Base-by-base conservation (phyloP, 2,888 invertebrate species). In the Schizotus pectinicornis region DNA sequence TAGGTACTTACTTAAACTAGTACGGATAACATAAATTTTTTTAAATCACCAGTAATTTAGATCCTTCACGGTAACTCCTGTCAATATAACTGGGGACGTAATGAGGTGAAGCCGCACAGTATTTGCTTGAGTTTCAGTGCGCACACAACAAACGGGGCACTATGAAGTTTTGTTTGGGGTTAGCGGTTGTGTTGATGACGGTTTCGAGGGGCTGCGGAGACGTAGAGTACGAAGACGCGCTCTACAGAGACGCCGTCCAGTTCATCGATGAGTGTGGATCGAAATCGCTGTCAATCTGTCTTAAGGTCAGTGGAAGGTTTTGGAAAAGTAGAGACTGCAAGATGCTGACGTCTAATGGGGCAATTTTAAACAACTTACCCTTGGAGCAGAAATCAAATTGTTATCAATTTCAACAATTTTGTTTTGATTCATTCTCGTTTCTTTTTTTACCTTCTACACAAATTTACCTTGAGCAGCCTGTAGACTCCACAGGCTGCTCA, bases 181-280 rank as follows among this genome's bases (percentile, higher is more conserved):
- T 36, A 7, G 9, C 22, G 6, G n/a, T 46, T n/a, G 14, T 32
- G 34, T 52, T 49, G 41, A 32, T 45, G 7, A 33, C 9, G 8
- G 43, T 43, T 43, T 11, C 34, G 59, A 43, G 47, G 33, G 62
- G 56, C 9, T 56, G 53, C 2, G 81, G 81, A 1, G 81, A 83
- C 38, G 80, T 80, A 50, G 78, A 81, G 69, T 77, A 79, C 41
- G 84, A 85, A 54, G 83, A 86, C 62, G 85, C 83, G 35, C 74
- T 83, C 42, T 77, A 89, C 74, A 85, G 85, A 66, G 85, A 85
- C 37, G 88, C 88, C 7, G 81, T 89, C 57, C 84, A 83, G 74
- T 86, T 90, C 77, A 81, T 90, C 62, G 85, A 88, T 81, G 88
- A 88, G 72, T 91, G 91, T 79, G 86, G 87, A 47, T 82, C 84